Percentiles rank a stretch among this genome's conserved stretches.
phyloP scores from a whole-genome alignment of 2,113 vertebrate species.

The Chaetodon trifascialis region DNA sequence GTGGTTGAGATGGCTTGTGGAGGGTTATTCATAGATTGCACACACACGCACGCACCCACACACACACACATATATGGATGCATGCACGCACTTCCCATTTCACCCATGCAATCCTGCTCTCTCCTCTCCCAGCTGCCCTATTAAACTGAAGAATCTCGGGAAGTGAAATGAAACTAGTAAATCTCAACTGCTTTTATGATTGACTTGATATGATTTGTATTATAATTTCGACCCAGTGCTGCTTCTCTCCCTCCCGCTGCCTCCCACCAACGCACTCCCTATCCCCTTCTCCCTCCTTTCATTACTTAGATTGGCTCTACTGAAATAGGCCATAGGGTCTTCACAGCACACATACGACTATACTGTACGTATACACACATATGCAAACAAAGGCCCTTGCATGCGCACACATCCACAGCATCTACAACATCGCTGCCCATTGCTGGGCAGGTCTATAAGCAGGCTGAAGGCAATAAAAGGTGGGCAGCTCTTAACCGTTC shows the following conservation, averaged over 20 bases:
- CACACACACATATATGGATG: constrained; percentile 20
- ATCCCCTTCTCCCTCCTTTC: constrained; percentile 72
- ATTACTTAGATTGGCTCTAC: constrained; percentile 81
- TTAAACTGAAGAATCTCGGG: constrained; percentile 84
- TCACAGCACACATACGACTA: constrained; percentile 32
- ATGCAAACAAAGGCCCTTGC: not conserved
- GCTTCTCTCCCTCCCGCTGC: constrained; percentile 58
- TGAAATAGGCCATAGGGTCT: constrained; percentile 65
- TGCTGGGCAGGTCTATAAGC: not conserved
- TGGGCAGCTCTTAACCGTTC: constrained; percentile 28
- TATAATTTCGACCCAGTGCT: constrained; percentile 82
- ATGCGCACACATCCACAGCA: not conserved
- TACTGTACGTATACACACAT: constrained; percentile 24
- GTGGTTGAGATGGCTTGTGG: constrained; percentile 71
- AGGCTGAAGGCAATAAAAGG: constrained; percentile 11
- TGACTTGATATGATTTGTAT: constrained; percentile 86
- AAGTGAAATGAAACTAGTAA: constrained; percentile 86
- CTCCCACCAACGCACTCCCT: constrained; percentile 61
- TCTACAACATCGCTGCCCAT: not conserved
- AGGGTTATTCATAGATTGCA: constrained; percentile 71
- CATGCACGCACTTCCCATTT: constrained; percentile 70
- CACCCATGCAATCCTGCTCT: constrained; percentile 70
- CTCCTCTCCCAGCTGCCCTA: constrained; percentile 80
- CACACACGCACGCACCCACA: constrained; percentile 24
- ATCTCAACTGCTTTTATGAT: constrained; percentile 84